Conservation (phyloP, 2,113 vertebrate genomes). For the Gracilinanus agilis region DNA sequence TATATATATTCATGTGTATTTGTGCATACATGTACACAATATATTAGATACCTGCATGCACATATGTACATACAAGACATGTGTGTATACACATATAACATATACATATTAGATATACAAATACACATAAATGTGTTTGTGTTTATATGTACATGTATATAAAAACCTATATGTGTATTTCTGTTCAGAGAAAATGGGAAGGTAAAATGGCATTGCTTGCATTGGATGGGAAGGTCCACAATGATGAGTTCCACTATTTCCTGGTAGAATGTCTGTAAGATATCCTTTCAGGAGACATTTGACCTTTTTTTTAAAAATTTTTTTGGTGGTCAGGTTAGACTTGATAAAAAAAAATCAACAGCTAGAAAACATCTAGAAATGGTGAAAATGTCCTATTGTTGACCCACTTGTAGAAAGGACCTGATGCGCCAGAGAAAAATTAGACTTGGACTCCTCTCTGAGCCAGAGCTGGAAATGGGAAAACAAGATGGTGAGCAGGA, state of each 20-base stretch:
- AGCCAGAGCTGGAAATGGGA: conserved; percentile 61
- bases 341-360: too few relatives aligned
- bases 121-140: neutral
- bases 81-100: neutral
- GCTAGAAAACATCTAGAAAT: too few relatives aligned
- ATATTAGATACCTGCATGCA: too few relatives aligned
- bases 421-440: too few relatives aligned
- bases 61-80: neutral
- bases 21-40: too few relatives aligned
- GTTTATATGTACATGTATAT: neutral
- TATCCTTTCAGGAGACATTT: conserved; percentile 66
- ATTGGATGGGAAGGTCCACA: conserved; percentile 54
- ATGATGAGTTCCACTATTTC: conserved; percentile 49
- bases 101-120: neutral
- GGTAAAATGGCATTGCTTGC: neutral
- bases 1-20: too few relatives aligned
- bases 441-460: conserved; percentile 40
- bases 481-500: conserved; percentile 32
- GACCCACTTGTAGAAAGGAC: too few relatives aligned
- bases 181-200: neutral
- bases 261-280: conserved; percentile 56
- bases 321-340: conserved; percentile 17
- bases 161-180: neutral
- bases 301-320: too few relatives aligned
- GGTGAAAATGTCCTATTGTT: too few relatives aligned